Evolutionary conservation across 2,888 invertebrate genomes (phyloP).

Genomic region (Drosophila robusta): DNA sequence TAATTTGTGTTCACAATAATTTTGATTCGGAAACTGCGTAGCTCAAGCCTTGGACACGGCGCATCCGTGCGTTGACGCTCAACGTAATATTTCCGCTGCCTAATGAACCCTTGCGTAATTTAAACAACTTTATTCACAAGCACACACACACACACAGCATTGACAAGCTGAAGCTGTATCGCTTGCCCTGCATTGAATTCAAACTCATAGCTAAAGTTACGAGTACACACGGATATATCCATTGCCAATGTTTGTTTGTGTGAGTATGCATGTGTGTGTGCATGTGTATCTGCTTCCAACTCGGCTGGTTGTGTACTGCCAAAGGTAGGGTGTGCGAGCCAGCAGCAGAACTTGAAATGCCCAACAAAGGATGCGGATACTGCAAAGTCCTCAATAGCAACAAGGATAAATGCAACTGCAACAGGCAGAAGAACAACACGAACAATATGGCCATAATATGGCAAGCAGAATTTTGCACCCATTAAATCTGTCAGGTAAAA

Average conservation of each 20-base stretch:
- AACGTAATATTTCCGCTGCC: conserved; percentile 40
- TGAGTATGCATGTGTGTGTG: no score
- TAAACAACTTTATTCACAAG: conserved; percentile 24
- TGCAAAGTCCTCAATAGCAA: conserved; percentile 12
- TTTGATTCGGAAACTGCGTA: conserved; percentile 1
- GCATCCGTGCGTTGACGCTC: conserved; percentile 36
- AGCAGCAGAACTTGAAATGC: conserved; percentile 32
- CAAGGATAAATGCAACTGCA: conserved; percentile 18
- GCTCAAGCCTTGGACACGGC: not conserved
- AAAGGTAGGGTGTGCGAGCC: not conserved
- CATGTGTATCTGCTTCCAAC: conserved; percentile 31
- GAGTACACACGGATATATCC: not conserved
- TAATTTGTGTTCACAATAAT: conserved; percentile 9
- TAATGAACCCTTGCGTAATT: conserved; percentile 49
- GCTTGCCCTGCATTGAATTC: not conserved
- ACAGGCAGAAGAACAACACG: conserved; percentile 12
- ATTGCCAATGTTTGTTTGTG: not conserved
- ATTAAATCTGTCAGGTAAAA: conserved; percentile 76
- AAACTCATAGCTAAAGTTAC: not conserved
- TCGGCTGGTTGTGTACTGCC: conserved; percentile 25
- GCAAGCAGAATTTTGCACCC: conserved; percentile 71
- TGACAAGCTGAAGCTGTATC: not conserved
- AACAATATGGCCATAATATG: conserved; percentile 57
- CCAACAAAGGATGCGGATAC: conserved; percentile 5
- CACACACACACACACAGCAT: conserved; percentile 4